Evolutionary conservation across 2,797 vertebrate species (phyloP), one percentile per base, ranked within the genome.

Genomic region (Mycteria americana): DNA sequence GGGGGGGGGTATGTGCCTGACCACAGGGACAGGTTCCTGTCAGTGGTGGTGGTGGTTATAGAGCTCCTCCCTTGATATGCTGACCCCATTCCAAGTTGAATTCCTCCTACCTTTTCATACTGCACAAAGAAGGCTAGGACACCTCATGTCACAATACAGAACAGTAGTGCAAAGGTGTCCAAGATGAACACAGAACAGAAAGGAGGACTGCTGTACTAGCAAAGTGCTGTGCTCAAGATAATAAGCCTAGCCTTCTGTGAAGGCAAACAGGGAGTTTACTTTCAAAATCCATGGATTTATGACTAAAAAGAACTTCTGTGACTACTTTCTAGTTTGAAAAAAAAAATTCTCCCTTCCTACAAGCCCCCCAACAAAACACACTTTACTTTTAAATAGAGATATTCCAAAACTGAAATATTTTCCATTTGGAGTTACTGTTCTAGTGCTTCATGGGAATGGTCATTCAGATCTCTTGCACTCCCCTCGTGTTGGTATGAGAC

Each of bases 201-300:
- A 72, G 53, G 12, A 67, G 10, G 6, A 11, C 33, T 82, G 45
- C 41, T 60, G 25, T 22, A n/a, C 21, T 11, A 64, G 33, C 33
- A 16, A 81, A 75, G 24, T 63, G 5, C 18, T 70, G 16, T 46
- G 23, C 10, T 11, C 24, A 43, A 53, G 37, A 43, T 13, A 91
- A 37, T 7, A 89, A 75, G 3, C 8, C 8, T 16, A 60, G 27
- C 6, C 19, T 83, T 45, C 41, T 35, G 30, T 41, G 25, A 33
- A 60, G 37, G 18, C 0, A 57, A 64, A 84, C 0, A 1, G 6
- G 15, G 27, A 54, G 7, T 79, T 45, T 33, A 5, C 11, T 63
- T 92, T 56, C 39, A 80, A 89, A 91, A 43, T 53, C 15, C 18
- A 27, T 24, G 21, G 4, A 43, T 45, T 85, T 37, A 30, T 62